Evolutionary conservation across 1,140 invertebrate genomes (phyloP), one percentile per base, ranked within the genome.

Genomic region (Aleiodes sp.): DNA sequence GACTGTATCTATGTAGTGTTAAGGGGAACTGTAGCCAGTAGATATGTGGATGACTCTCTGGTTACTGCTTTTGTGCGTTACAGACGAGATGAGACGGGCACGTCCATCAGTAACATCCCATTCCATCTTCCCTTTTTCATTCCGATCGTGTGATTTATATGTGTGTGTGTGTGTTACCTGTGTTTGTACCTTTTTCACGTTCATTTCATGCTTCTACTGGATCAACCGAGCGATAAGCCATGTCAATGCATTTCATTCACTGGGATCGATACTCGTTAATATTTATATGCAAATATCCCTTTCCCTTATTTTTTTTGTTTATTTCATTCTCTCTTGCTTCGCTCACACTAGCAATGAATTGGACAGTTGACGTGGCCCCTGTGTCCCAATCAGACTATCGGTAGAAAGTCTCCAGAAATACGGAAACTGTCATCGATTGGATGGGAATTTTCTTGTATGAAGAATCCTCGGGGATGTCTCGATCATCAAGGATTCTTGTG

Each of bases 11-110:
- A n/a, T n/a, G n/a, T n/a, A n/a, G n/a, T n/a, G n/a, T n/a, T n/a
- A n/a, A n/a, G 24, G 21, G 16, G 41, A 43, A 65, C 52, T 70
- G 65, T 21, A 28, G 69, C 52, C 21, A 68, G 33, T 68, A 73
- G 26, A 28, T 28, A 35, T 37, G 19, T 35, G 9, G 9, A 9
- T 14, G n/a, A 7, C 64, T 63, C 66, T 64, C 67, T 75, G 70
- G 73, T 70, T 73, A 68, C 70, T 70, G 67, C 65, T 8, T 33
- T 31, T 7, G 56, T 29, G n/a, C 28, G 28, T 28, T 59, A 61
- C 68, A 68, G 66, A 69, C 10, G 41, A 71, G 70, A 72, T 64
- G 65, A 60, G 70, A 37, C 43, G 33, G 28, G 69, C 61, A 72
- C 67, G 67, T 69, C 71, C 67, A 68, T 69, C 71, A 72, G 39